Conservation (phyloP, 2,797 vertebrate species). For the Enteromius afrohamiltoni region DNA sequence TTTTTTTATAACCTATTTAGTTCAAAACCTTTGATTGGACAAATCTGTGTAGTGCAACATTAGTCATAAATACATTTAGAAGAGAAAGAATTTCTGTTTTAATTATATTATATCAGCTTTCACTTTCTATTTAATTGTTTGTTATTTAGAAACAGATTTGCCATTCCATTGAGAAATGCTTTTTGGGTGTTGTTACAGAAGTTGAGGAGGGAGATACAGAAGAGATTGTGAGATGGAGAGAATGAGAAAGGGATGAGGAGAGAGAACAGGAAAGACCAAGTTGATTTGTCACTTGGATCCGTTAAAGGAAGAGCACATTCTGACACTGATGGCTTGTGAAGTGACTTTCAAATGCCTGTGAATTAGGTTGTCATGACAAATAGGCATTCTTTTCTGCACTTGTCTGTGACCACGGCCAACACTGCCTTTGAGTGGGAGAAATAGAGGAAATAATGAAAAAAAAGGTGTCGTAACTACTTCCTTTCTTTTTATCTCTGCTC, state of each 20-base stretch:
- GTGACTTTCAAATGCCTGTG: constrained; percentile 64
- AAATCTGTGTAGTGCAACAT: not conserved
- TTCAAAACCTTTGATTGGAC: not conserved
- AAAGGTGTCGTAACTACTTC: not conserved
- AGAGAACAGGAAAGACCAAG: not conserved
- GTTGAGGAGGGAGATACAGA: not conserved
- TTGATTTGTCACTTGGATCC: constrained; percentile 64
- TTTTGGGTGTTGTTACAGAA: not conserved
- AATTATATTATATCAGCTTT: not conserved
- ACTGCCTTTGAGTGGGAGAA: constrained; percentile 15
- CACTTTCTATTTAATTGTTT: not conserved
- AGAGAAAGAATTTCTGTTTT: not conserved
- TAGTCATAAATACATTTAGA: not conserved
- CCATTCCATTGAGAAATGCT: not conserved
- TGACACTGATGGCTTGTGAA: constrained; percentile 70
- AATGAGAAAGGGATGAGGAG: constrained; percentile 8
- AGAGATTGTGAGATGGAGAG: not conserved
- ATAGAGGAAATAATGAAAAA: constrained; percentile 16
- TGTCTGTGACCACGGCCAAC: constrained; percentile 36
- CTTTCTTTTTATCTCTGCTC: constrained; percentile 22
- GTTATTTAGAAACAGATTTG: constrained; percentile 4
- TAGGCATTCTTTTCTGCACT: constrained; percentile 37
- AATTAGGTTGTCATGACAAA: constrained; percentile 58
- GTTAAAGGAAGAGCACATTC: constrained; percentile 58
- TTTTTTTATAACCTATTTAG: not conserved